Percentiles rank a stretch among this genome's conserved stretches.
phyloP scores from a whole-genome alignment of 2,113 vertebrate genomes.

The Amia ocellicauda region DNA sequence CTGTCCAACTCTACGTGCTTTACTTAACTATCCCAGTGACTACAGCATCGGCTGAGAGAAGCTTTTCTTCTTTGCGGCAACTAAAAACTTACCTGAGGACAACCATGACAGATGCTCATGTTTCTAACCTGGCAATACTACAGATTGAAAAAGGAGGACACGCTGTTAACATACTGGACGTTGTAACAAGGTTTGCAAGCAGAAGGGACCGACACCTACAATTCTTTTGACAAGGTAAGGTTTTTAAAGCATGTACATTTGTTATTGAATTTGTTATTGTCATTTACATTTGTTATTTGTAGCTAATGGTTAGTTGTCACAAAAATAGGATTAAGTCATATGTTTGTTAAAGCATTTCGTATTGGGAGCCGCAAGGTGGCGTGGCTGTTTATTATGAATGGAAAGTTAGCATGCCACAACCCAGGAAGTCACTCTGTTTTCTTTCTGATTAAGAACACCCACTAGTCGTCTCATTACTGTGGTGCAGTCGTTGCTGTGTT shows the following conservation, averaged over 20 bases:
- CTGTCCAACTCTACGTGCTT: neutral
- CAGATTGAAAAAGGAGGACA: neutral
- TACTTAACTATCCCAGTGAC: constrained; percentile 9
- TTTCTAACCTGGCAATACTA: neutral
- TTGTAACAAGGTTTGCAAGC: neutral
- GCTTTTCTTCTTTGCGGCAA: neutral
- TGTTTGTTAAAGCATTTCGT: neutral
- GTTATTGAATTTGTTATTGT: too few species aligned
- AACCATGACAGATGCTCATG: neutral
- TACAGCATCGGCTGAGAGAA: neutral
- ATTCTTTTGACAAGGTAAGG: neutral
- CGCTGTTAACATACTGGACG: neutral
- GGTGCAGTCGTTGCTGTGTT: neutral
- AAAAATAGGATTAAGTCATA: too few species aligned
- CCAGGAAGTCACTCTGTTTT: neutral
- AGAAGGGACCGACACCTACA: neutral
- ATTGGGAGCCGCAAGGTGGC: neutral
- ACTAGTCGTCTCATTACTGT: neutral
- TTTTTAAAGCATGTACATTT: too few species aligned
- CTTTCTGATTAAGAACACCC: neutral
- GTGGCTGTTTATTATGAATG: neutral
- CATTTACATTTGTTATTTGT: too few species aligned
- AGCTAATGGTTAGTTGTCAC: too few species aligned
- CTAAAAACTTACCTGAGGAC: constrained; percentile 1
- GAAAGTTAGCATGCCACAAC: neutral